These are phyloP conservation scores for Festucalex cinctus DNA, from an alignment of 2,113 vertebrate species.

Conservation along the genomic window DNA sequence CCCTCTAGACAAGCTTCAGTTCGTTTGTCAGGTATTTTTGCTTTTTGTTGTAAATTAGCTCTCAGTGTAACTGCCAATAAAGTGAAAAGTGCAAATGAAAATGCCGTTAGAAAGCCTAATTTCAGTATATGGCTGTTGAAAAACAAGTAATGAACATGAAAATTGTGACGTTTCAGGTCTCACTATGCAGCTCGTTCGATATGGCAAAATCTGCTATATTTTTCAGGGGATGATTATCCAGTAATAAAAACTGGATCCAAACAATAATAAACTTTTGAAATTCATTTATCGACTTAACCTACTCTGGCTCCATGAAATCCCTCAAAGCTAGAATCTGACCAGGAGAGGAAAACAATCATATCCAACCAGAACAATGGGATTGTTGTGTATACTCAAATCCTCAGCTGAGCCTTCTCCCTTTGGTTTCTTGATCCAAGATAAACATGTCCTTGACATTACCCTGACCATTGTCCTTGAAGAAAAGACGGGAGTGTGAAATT, in stretches of 20 bases:
- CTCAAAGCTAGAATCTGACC: constrained; percentile 44
- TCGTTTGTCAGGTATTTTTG: neutral
- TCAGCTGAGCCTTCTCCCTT: constrained; percentile 28
- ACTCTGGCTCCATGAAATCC: constrained; percentile 12
- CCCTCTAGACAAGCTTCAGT: no score
- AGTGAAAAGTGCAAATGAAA: no score
- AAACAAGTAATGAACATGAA: neutral
- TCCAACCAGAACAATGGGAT: constrained; percentile 57
- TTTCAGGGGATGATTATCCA: neutral
- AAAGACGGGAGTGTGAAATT: constrained; percentile 12
- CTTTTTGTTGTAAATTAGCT: neutral
- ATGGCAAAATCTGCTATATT: neutral
- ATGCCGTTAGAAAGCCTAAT: neutral
- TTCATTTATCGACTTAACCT: neutral
- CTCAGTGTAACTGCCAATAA: no score
- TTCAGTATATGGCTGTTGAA: neutral
- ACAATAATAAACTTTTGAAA: constrained; percentile 16
- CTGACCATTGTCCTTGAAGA: constrained; percentile 18
- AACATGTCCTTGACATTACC: constrained; percentile 29
- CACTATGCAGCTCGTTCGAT: neutral
- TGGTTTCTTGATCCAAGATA: constrained; percentile 63
- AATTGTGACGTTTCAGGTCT: neutral
- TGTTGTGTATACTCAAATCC: constrained; percentile 41
- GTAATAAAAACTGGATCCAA: constrained; percentile 33
- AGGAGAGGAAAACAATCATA: constrained; percentile 60